Percentiles rank a stretch among this genome's conserved stretches.
phyloP scores from a whole-genome alignment of 2,113 vertebrate genomes.

The Ctenomys sociabilis region DNA sequence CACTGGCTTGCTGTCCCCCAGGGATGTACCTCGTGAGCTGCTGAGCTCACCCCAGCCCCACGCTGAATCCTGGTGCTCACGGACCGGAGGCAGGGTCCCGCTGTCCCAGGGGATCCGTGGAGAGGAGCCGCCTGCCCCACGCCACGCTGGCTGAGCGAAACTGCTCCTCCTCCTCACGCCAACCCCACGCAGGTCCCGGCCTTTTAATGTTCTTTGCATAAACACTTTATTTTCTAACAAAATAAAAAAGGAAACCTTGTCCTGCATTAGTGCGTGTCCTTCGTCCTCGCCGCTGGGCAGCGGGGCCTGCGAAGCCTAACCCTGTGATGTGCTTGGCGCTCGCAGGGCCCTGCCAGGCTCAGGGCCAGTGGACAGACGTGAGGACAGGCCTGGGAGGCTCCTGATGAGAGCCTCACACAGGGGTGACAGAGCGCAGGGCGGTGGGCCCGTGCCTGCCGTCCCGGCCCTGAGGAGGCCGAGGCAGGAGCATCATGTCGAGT shows the following conservation, averaged over 20 bases:
- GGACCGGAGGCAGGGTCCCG: neutral
- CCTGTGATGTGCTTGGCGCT: neutral
- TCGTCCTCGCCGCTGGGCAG: neutral
- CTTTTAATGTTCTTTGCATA: conserved; percentile 84
- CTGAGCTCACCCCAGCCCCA: conserved; percentile 48
- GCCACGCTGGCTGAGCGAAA: neutral
- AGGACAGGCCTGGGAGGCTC: neutral
- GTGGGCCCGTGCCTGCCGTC: neutral
- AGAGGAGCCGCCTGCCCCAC: neutral
- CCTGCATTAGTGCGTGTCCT: neutral
- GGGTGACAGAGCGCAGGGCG: neutral
- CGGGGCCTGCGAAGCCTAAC: neutral
- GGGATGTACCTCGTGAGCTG: conserved; percentile 86
- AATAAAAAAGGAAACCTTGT: conserved; percentile 22
- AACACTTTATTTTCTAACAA: conserved; percentile 87
- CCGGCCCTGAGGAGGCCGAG: neutral
- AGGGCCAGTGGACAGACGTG: neutral
- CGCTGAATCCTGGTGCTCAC: conserved; percentile 27
- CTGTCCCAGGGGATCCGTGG: neutral
- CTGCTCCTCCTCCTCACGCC: neutral
- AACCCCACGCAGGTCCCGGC: neutral
- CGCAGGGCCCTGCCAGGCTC: neutral
- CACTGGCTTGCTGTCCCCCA: neutral
- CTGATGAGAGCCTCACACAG: neutral
- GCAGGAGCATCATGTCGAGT: neutral